Evolutionary conservation across 1,140 invertebrate species (phyloP), one percentile per base, ranked within the genome.

Genomic region (Coboldia fuscipes): DNA sequence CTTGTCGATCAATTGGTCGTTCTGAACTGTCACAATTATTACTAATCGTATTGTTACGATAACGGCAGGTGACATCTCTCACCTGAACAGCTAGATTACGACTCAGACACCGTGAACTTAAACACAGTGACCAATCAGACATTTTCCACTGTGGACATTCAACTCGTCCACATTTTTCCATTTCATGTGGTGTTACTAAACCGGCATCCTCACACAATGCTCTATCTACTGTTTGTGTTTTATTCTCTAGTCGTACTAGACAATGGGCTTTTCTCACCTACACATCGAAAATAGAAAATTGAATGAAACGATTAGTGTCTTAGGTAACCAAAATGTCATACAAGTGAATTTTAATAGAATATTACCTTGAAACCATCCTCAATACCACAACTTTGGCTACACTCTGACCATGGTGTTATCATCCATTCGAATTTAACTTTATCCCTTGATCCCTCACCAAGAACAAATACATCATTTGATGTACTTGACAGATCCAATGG

Each of bases 331-430:
- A 12, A 6, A 23, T 23, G 22, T 23, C 22, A 12, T 7, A 23
- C 6, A 23, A 12, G 22, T 7, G 22, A 6, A 7, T 23, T 27
- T 27, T 10, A 27, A 4, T 5, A 5, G 12, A 5, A 27, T n/a
- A 3, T 30, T 32, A 32, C 30, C 30, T 21, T 19, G 19, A 19
- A 20, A n/a, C 30, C 30, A 20, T n/a, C 81, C 34, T 69, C 71
- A 21, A 75, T 74, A 7, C 84, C 86, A 48, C 88, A 94, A 8
- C 73, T 71, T 44, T 78, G 72, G 3, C 80, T 85, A 55, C 90
- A 94, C 19, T 68, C 61, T 2, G 82, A 82, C 83, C 83, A 89
- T 18, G 80, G 69, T 2, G 75, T 73, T 5, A 76, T 69, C 38
- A 70, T 61, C 83, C 82, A 89, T 43, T 75, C 69, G 47, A 81